Evolutionary conservation across 2,797 vertebrate genomes (phyloP), one percentile per base, ranked within the genome.

Genomic region (Acanthis flammea): DNA sequence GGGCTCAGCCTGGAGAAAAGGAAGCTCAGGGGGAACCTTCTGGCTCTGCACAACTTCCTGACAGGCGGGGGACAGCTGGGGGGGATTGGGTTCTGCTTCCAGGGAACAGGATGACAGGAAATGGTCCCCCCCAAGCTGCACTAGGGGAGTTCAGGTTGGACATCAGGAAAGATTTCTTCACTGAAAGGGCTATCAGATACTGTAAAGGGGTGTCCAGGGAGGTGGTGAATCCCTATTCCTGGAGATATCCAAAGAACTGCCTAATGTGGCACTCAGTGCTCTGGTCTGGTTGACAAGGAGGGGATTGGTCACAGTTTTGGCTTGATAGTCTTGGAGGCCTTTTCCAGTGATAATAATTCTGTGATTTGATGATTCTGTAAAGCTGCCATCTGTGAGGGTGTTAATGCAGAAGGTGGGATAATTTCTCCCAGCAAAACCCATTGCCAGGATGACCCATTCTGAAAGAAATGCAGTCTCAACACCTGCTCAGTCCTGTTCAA

Each of bases 111-210:
- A 25, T 1, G 4, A 39, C 0, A 45, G 16, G 11, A 2, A 65
- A 51, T 0, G 0, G 5, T 14, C 19, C 58, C n/a, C n/a, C 17
- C 58, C n/a, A 39, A 7, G 11, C 6, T 57, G 13, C 0, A 0
- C 11, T 19, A 65, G 19, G 9, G 7, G 11, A 39, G 5, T 14
- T 51, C 37, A 51, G 28, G 12, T 4, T 55, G 24, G 14, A 45
- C n/a, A 33, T 15, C 9, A 51, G 39, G 24, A 45, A 1, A 18
- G 18, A 39, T 58, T 65, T 51, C 37, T 51, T 39, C 24, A 25
- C 2, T 1, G 13, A 44, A 42, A 23, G 23, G 4, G 18, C 2
- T 3, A 4, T 37, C 16, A 39, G 21, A 7, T 28, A 39, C 1
- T 33, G 24, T 23, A n/a, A 72, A 7, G 23, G 19, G 5, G 9